Evolutionary conservation across 2,797 vertebrate genomes (phyloP), one percentile per base, ranked within the genome.

Genomic region (Rallus crepitans): DNA sequence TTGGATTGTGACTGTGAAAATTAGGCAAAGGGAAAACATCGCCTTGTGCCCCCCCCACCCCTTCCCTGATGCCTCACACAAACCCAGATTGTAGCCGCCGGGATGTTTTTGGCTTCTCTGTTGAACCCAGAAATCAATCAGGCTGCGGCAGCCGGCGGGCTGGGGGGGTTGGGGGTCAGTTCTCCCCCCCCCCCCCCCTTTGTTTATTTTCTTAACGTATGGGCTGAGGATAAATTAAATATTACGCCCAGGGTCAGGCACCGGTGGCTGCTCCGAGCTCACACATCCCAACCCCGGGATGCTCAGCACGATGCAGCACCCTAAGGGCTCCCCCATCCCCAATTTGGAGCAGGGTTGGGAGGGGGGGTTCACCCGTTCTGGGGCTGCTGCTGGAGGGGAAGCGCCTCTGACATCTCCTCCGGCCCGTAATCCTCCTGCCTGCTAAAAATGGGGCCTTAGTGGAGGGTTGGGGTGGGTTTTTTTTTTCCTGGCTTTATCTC

Each of bases 1-100:
- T 98, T 98, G 97, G 97, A 97, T 90, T 40, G 79, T 69, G 84
- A 79, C 82, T 7, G 72, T 82, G 95, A 95, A 97, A 96, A 95
- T 39, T 59, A 96, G 91, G 91, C 83, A 93, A 73, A 95, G 95
- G 68, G 86, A 97, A 97, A 98, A 98, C 90, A 96, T 73, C 53
- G 79, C 73, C 82, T 30, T 71, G 92, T 82, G 88, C 78, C 48
- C 71, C 47, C 33, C 61, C 79, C 56, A 11, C 50, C 39, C 72
- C 63, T 63, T 59, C 85, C 94, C 93, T n/a, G 19, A 16, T 53
- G 89, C 66, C 89, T 94, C 89, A 42, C 82, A 96, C 96, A 97
- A 97, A 93, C 98, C 78, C 88, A 95, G 96, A 96, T 91, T 96
- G 94, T 96, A 28, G 40, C 84, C 7, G 31, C 61, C 6, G 2